A percentile compares a stretch with the other conserved stretches of the same genome.
Evolutionary conservation across 2,113 vertebrate species (phyloP).

Genomic region (Cathartes aura): DNA sequence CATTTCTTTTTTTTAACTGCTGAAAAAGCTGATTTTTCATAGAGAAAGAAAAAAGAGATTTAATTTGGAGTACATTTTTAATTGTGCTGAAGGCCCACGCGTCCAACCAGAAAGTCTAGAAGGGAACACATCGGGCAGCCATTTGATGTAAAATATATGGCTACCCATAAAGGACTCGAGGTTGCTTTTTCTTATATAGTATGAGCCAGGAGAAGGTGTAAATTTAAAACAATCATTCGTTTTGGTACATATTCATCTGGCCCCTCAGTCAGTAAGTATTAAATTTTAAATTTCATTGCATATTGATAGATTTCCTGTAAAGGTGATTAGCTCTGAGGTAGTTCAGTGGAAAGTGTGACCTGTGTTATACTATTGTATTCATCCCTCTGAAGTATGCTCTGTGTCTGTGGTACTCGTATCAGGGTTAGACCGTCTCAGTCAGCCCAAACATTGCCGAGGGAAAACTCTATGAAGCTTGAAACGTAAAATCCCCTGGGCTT

Average conservation of each 20-base stretch:
- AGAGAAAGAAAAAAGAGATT: not conserved
- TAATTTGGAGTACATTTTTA: not conserved
- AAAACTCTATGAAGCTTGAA: not conserved
- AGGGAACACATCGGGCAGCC: rapidly evolving
- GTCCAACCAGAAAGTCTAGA: not conserved
- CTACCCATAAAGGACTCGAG: not conserved
- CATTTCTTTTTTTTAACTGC: not conserved
- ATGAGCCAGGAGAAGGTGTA: not conserved
- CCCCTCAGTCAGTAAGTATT: not conserved
- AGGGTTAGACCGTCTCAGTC: not conserved
- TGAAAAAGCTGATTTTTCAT: not conserved
- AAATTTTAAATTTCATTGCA: not conserved
- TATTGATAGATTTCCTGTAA: not conserved
- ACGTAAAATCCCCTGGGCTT: not conserved
- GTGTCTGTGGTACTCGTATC: not conserved
- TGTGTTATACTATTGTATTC: not conserved
- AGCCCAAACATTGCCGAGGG: not conserved
- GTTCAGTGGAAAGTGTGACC: not conserved
- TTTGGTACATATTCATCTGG: not conserved
- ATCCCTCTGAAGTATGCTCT: rapidly evolving
- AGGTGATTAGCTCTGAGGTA: not conserved
- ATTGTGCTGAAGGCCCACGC: not conserved
- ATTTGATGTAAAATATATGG: not conserved
- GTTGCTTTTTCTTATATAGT: not conserved
- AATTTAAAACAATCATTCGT: not conserved